A percentile compares a stretch with the other conserved stretches of the same genome.
phyloP scores from a whole-genome alignment of 2,113 vertebrate species.

The Talpa occidentalis region DNA sequence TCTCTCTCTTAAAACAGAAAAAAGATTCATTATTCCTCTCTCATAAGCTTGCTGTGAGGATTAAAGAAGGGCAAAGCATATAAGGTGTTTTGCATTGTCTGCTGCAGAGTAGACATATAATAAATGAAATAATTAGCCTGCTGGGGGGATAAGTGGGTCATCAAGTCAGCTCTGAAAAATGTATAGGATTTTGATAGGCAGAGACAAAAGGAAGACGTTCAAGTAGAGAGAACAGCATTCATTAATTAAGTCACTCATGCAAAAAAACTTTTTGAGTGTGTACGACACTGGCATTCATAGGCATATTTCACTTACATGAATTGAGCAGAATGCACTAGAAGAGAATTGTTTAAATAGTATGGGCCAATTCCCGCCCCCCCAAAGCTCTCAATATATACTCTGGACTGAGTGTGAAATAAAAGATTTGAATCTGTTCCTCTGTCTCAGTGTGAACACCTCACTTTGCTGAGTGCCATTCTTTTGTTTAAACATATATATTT shows the following conservation, averaged over 20 bases:
- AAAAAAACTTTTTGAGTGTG: slow-evolving; percentile 71
- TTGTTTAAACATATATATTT: slow-evolving; percentile 28
- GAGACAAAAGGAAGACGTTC: slow-evolving; percentile 72
- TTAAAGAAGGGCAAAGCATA: slow-evolving; percentile 37
- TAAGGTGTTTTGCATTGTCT: slow-evolving; percentile 51
- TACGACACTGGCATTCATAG: slow-evolving; percentile 45
- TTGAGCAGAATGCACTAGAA: slow-evolving; percentile 36
- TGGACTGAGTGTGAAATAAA: slow-evolving; percentile 6
- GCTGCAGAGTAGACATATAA: slow-evolving; percentile 50
- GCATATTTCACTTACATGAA: slow-evolving; percentile 62
- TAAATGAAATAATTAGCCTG: slow-evolving; percentile 74
- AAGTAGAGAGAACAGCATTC: slow-evolving; percentile 63
- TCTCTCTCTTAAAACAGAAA: not conserved
- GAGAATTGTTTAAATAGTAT: slow-evolving; percentile 45
- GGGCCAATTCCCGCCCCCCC: not conserved
- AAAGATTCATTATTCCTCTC: slow-evolving; percentile 27
- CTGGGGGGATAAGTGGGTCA: slow-evolving; percentile 67
- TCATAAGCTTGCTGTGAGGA: not conserved
- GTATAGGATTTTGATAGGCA: slow-evolving; percentile 63
- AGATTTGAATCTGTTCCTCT: slow-evolving; percentile 26
- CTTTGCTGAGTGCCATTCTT: slow-evolving; percentile 17
- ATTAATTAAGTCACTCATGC: slow-evolving; percentile 73
- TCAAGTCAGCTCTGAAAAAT: slow-evolving; percentile 64
- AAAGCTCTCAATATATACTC: slow-evolving; percentile 11
- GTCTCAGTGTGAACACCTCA: not conserved